Evolutionary conservation across 2,888 invertebrate genomes (phyloP), one percentile per base, ranked within the genome.

Genomic region (Dyspetes luteomarginatus): DNA sequence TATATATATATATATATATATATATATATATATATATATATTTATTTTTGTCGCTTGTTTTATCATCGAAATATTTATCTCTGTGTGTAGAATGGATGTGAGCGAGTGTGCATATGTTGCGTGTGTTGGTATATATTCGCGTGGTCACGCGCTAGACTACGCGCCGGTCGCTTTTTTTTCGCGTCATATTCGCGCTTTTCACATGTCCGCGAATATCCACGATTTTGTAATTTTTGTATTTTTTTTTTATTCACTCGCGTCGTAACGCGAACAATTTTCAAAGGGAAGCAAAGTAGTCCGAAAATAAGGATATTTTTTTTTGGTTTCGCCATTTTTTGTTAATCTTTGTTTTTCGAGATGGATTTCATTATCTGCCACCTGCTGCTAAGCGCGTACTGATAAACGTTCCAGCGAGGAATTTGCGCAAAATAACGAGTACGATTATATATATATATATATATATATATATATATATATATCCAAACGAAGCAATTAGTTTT

Each of bases 321-420:
- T 36, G 12, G 5, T 12, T 1, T 12, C 12, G 36, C 48, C 15
- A 48, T 15, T 17, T 1, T 36, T 7, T 62, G 48, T 52, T 36
- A 9, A n/a, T 12, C 15, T 7, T 1, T 30, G 17, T 56, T 22
- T 19, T 9, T 24, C 9, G 12, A 36, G 26, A n/a, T 22, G 17
- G 50, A 15, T 77, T 60, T 71, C 55, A 77, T 77, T 56, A 64
- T 55, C 62, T 56, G 45, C 69, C 62, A 77, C 64, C 76, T 77
- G 76, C 69, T 69, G 69, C 28, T 55, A 52, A 58, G 17, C 55
- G 45, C 15, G 26, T 15, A n/a, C 48, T 26, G 68, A 78, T 64
- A 24, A 69, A 55, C 64, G 65, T 26, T 65, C 45, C 19, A 19
- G 50, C 43, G 45, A 58, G 30, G 19, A 45, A 30, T 60, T 58